Evolutionary conservation across 1,140 invertebrate genomes (phyloP), one percentile per base, ranked within the genome.

Genomic region (Helicoverpa zea): DNA sequence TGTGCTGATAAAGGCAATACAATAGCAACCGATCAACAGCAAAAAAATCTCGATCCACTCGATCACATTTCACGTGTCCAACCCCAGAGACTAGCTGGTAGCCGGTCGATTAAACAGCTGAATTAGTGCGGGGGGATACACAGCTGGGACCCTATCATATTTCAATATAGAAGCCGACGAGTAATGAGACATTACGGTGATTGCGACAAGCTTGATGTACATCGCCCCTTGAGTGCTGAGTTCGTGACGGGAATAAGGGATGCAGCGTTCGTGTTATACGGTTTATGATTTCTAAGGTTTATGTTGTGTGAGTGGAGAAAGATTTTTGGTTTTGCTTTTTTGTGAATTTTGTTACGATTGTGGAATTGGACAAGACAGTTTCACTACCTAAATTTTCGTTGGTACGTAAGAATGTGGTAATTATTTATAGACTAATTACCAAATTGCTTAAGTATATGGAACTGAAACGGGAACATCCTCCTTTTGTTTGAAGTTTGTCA

Each of bases 61-160:
- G 18, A 70, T 70, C 47, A 70, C 66, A 52, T 18, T 64, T 56
- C 7, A 63, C 59, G 59, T n/a, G 58, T 11, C 75, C 5, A 54
- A 16, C 63, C 64, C 64, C 18, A 51, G 61, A 81, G 82, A 81
- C 58, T 23, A n/a, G 51, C 66, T 54, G 61, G 76, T 80, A 82
- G 63, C 52, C 81, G 83, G 82, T 80, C 84, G 84, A 87, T 89
- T 90, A 87, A 89, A 86, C 83, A 83, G 81, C 84, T 82, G 81
- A 88, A 89, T 90, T 92, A 91, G 82, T 88, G 83, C 86, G 81
- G 82, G 81, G 83, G 79, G 83, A 84, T 83, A 70, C 80, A 81
- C 89, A 92, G 89, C 86, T 92, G 89, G 74, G 87, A 76, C 86
- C 87, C 86, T 86, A 83, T 88, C 85, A 90, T 91, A 89, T 91